Evolutionary conservation across 2,888 invertebrate species (phyloP).

Genomic region (Brassicogethes aeneus): DNA sequence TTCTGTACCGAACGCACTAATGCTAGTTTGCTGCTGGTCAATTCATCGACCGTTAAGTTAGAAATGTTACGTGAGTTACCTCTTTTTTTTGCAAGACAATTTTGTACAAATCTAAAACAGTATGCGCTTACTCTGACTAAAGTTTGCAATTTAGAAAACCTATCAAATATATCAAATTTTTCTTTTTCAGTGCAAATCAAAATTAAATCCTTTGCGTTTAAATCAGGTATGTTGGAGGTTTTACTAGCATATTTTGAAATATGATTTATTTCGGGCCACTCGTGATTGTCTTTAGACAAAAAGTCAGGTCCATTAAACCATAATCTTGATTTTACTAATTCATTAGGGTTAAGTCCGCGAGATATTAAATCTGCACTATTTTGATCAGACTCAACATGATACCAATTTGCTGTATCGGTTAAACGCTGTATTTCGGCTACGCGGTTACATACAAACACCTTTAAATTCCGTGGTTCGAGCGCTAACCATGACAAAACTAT

Average conservation of each 20-base stretch:
- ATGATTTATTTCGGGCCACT: not conserved
- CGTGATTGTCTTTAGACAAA: not conserved
- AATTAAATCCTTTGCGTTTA: not conserved
- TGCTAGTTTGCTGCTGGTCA: too few relatives aligned
- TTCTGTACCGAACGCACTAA: not conserved
- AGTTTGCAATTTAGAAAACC: not conserved
- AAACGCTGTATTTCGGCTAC: conserved; percentile 13
- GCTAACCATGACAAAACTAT: conserved; percentile 14
- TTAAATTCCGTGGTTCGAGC: conserved; percentile 9
- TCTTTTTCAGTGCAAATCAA: not conserved
- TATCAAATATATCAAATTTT: not conserved
- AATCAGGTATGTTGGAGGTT: not conserved
- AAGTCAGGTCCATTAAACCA: conserved; percentile 17
- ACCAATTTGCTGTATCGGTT: conserved; percentile 8
- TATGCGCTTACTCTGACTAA: not conserved
- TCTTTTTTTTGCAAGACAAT: too few relatives aligned
- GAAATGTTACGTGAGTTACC: too few relatives aligned
- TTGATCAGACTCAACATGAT: conserved; percentile 8
- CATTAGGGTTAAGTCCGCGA: conserved; percentile 12
- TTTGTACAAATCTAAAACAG: too few relatives aligned
- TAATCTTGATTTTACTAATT: conserved; percentile 7
- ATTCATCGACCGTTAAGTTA: conserved; percentile 18
- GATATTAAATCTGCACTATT: conserved; percentile 20
- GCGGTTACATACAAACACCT: conserved; percentile 14
- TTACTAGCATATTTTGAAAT: not conserved